A percentile compares a stretch with the other conserved stretches of the same genome.
Conservation (phyloP, 2,797 vertebrate genomes). For the Syncerus caffer region DNA sequence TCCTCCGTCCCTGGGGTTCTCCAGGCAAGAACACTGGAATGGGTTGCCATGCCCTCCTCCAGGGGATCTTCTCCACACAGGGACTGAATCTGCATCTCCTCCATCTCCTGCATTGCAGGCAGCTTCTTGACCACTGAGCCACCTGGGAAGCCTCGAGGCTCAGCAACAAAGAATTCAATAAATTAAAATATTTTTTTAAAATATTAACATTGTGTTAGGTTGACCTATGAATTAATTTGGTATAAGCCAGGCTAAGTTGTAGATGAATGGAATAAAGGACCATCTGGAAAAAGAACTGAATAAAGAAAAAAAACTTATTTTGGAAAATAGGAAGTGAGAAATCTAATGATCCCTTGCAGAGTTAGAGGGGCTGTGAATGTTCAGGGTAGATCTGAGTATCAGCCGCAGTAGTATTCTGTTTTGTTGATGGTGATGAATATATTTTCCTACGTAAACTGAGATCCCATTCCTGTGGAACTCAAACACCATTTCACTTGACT, state of each 20-base stretch:
- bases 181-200: not conserved
- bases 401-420: not conserved
- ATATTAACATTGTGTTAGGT: not conserved
- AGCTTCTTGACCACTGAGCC: not conserved
- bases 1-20: not conserved
- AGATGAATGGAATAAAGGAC: not conserved
- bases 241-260: not conserved
- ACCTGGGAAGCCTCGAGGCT: not conserved
- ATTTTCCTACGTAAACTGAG: accelerated
- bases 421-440: no score
- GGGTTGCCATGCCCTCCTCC: not conserved
- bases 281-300: not conserved
- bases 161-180: not conserved
- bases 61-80: not conserved
- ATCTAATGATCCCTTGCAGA: not conserved
- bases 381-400: not conserved
- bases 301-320: not conserved
- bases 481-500: not conserved
- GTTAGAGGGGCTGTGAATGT: no score
- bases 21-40: not conserved
- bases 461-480: not conserved
- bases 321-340: not conserved
- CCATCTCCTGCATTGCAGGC: not conserved
- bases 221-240: not conserved
- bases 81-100: not conserved